phyloP scores from a whole-genome alignment of 2,888 invertebrate species.

The Rhagonycha lutea region DNA sequence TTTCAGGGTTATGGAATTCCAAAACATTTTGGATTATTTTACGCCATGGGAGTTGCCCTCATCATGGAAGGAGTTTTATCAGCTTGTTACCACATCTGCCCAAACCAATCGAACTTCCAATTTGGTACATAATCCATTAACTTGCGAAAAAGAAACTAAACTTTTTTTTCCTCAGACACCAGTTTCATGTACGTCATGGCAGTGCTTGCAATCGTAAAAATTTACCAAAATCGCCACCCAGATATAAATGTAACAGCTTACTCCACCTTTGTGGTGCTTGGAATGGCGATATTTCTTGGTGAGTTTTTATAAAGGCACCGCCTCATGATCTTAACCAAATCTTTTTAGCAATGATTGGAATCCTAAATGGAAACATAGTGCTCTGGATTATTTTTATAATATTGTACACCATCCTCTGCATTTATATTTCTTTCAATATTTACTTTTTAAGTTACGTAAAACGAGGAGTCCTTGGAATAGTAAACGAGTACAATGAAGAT shows the following conservation, averaged over 20 bases:
- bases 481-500: constrained; percentile 56
- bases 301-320: constrained; percentile 38
- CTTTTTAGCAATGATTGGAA: constrained; percentile 66
- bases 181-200: constrained; percentile 93
- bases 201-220: constrained; percentile 81
- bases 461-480: constrained; percentile 64
- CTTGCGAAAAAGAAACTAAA: background rate
- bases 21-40: constrained; percentile 80
- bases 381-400: constrained; percentile 77
- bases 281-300: constrained; percentile 73
- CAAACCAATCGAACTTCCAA: constrained; percentile 88
- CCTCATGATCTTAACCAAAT: background rate
- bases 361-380: constrained; percentile 63
- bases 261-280: constrained; percentile 74
- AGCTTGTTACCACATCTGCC: constrained; percentile 88
- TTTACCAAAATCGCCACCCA: constrained; percentile 86
- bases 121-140: constrained; percentile 65
- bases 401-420: constrained; percentile 66
- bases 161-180: constrained; percentile 68
- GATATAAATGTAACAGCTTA: constrained; percentile 85
- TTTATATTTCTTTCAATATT: constrained; percentile 50
- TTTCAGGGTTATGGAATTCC: constrained; percentile 70
- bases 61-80: constrained; percentile 86
- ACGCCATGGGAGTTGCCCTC: constrained; percentile 83
- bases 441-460: constrained; percentile 50